Conservation (phyloP, 2,888 invertebrate genomes). For the Epistrophella euchroma region DNA sequence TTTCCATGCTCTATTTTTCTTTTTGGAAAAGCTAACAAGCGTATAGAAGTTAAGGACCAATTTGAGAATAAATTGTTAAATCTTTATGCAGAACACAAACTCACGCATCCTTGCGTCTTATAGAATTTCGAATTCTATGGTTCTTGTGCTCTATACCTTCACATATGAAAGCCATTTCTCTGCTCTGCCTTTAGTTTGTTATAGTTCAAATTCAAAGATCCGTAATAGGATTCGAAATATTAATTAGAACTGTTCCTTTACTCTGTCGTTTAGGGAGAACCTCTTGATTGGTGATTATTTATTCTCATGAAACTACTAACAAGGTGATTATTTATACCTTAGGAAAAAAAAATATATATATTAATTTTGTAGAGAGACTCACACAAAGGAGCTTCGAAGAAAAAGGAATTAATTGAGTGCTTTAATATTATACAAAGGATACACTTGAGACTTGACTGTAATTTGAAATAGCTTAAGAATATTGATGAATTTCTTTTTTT, state of each 20-base stretch:
- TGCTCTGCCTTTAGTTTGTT: constrained; percentile 32
- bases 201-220: constrained; percentile 52
- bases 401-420: constrained; percentile 1
- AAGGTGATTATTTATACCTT: constrained; percentile 49
- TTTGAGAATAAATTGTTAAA: constrained; percentile 62
- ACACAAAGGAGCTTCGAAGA: neutral
- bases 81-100: constrained; percentile 58
- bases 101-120: constrained; percentile 55
- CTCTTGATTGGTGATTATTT: constrained; percentile 62
- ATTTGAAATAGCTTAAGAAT: constrained; percentile 7
- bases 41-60: constrained; percentile 60
- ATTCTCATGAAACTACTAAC: constrained; percentile 51
- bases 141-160: neutral
- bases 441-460: neutral
- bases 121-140: neutral
- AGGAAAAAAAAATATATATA: neutral
- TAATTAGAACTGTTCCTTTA: constrained; percentile 57
- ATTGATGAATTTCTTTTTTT: constrained; percentile 29
- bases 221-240: constrained; percentile 69
- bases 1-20: neutral
- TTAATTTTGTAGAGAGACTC: neutral
- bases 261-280: constrained; percentile 15
- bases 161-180: constrained; percentile 14
- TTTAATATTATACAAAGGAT: neutral
- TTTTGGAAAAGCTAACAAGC: constrained; percentile 59